phyloP scores from a whole-genome alignment of 2,888 invertebrate genomes.

The Conistra vaccinii region DNA sequence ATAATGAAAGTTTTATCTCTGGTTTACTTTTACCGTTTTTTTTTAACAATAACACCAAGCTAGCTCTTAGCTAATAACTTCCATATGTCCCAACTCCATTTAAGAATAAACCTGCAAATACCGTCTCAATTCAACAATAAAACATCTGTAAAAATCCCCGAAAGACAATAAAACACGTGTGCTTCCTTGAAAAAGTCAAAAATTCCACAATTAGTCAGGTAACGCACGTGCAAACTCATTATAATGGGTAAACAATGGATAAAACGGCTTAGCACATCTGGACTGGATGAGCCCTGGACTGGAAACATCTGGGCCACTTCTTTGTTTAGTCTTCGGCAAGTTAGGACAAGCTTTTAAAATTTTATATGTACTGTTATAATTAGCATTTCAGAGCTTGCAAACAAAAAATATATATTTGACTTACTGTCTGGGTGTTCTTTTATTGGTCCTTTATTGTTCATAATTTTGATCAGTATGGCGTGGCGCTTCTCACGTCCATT shows the following conservation, averaged over 20 bases:
- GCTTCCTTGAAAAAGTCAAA: slow-evolving; percentile 26
- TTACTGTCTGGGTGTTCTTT: background rate
- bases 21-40: background rate
- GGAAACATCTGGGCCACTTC: slow-evolving; percentile 53
- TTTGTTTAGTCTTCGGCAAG: slow-evolving; percentile 59
- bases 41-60: background rate
- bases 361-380: slow-evolving; percentile 19
- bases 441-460: background rate
- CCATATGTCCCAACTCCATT: slow-evolving; percentile 23
- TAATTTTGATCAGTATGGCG: background rate
- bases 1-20: background rate
- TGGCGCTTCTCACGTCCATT: background rate
- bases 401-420: slow-evolving; percentile 1
- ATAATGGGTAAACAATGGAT: slow-evolving; percentile 53
- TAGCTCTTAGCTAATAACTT: slow-evolving; percentile 27
- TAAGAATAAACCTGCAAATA: slow-evolving; percentile 8
- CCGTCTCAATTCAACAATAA: slow-evolving; percentile 27
- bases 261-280: slow-evolving; percentile 61
- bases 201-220: slow-evolving; percentile 52
- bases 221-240: slow-evolving; percentile 53
- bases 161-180: slow-evolving; percentile 47
- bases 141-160: slow-evolving; percentile 41
- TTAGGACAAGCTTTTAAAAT: slow-evolving; percentile 42
- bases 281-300: slow-evolving; percentile 43
- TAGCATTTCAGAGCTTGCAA: slow-evolving; percentile 18